A percentile compares a stretch with the other conserved stretches of the same genome.
Evolutionary conservation across 2,888 invertebrate genomes (phyloP).

Genomic region (Aphidoletes aphidimyza): DNA sequence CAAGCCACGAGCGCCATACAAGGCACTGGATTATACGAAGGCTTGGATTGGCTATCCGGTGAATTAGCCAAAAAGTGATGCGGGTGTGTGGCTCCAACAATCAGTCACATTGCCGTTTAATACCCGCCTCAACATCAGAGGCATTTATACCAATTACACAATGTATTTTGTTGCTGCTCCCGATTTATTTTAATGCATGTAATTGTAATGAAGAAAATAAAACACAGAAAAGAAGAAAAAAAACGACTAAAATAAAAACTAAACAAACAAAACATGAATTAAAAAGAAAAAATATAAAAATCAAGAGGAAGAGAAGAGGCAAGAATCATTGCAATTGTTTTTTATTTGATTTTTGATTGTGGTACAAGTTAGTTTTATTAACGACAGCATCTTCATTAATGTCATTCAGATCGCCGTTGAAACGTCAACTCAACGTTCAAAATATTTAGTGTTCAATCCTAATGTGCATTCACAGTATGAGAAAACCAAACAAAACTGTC

Average conservation of each 20-base stretch:
- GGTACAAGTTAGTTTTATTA: too few relatives aligned
- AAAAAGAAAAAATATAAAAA: not conserved
- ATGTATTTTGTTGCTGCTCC: not conserved
- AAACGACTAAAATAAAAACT: not conserved
- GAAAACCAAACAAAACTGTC: constrained; percentile 19
- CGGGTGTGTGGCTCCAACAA: not conserved
- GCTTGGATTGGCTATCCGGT: constrained; percentile 99
- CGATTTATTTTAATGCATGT: not conserved
- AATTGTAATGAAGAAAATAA: not conserved
- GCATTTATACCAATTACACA: not conserved
- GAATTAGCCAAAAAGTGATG: constrained; percentile 86
- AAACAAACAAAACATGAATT: not conserved
- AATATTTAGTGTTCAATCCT: too few relatives aligned
- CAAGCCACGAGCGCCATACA: constrained; percentile 98
- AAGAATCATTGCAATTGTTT: too few relatives aligned
- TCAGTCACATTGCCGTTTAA: not conserved
- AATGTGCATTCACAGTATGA: not conserved
- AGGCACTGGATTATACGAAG: constrained; percentile 98
- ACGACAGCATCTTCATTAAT: too few relatives aligned
- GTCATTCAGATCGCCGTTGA: too few relatives aligned
- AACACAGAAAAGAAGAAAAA: not conserved
- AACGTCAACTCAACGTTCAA: too few relatives aligned
- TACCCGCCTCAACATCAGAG: not conserved
- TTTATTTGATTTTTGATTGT: too few relatives aligned
- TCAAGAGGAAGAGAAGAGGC: not conserved